These are phyloP conservation scores for Mergus octosetaceus DNA, from an alignment of 2,797 vertebrate species.

Conservation along the genomic window DNA sequence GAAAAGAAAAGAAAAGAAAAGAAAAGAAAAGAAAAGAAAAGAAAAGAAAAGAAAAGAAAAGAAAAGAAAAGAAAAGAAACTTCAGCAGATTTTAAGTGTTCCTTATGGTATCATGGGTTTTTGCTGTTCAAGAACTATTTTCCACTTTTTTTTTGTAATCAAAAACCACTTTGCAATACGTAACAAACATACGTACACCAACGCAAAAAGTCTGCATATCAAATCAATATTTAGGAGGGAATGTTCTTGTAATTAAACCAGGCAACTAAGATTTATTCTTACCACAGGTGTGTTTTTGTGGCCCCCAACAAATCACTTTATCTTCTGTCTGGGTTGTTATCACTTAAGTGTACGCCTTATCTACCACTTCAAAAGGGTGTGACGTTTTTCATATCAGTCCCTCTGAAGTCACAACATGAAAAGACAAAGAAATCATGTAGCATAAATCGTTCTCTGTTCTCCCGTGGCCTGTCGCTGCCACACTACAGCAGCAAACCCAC, in stretches of 20 bases:
- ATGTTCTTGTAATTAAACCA: background rate
- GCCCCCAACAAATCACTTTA: slow-evolving; percentile 16
- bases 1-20: background rate
- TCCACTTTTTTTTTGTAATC: background rate
- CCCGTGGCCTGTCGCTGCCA: background rate
- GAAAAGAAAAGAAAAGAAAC: background rate
- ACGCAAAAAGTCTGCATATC: background rate
- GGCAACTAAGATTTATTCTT: background rate
- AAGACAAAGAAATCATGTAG: slow-evolving; percentile 21
- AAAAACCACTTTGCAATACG: slow-evolving; percentile 7
- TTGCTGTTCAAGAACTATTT: background rate
- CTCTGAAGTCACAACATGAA: slow-evolving; percentile 11
- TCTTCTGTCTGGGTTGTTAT: slow-evolving; percentile 30
- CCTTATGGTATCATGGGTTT: background rate
- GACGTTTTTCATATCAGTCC: slow-evolving; percentile 7
- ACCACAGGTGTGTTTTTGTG: slow-evolving; percentile 4
- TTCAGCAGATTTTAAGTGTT: slow-evolving; percentile 6
- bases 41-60: background rate
- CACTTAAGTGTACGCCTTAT: slow-evolving; percentile 1
- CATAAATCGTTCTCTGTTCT: background rate
- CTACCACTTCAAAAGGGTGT: slow-evolving; percentile 42
- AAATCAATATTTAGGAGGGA: background rate
- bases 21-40: background rate
- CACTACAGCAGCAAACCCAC: background rate
- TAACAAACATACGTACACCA: background rate